Percentiles rank a stretch among this genome's conserved stretches.
These are phyloP conservation scores for Leptobrachium leishanense DNA, from an alignment of 2,113 vertebrate species.

Conservation along the genomic window DNA sequence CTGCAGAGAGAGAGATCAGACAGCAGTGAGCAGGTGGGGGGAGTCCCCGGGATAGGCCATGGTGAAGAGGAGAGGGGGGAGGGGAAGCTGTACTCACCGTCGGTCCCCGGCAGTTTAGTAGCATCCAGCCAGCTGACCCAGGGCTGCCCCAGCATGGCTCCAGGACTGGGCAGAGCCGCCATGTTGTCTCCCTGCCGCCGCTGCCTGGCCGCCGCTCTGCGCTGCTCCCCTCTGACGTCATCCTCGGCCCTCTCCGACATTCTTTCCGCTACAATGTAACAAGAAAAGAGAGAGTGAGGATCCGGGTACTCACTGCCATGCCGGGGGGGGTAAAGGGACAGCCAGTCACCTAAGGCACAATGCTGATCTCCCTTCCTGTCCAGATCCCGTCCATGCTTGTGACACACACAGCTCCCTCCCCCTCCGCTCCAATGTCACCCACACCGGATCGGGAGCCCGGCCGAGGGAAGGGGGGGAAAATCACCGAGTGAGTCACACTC, in stretches of 20 bases:
- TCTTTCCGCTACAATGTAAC: slow-evolving; percentile 97
- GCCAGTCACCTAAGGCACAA: not conserved
- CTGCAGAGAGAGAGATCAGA: slow-evolving; percentile 79
- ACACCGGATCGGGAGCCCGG: slow-evolving; percentile 7
- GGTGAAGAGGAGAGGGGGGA: not conserved
- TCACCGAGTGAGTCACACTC: too few relatives aligned
- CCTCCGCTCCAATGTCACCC: not conserved
- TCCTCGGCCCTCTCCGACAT: slow-evolving; percentile 97
- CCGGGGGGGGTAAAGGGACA: not conserved
- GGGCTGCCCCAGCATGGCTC: slow-evolving; percentile 92
- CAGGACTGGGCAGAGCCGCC: slow-evolving; percentile 88
- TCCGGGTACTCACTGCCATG: slow-evolving; percentile 29
- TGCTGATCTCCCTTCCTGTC: not conserved
- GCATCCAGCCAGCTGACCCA: slow-evolving; percentile 95
- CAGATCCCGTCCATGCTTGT: not conserved
- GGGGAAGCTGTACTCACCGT: slow-evolving; percentile 77
- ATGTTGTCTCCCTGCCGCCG: slow-evolving; percentile 74
- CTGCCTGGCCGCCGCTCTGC: slow-evolving; percentile 84
- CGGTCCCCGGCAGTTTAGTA: slow-evolving; percentile 88
- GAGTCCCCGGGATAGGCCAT: not conserved
- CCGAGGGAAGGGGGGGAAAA: not conserved
- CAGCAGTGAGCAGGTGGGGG: slow-evolving; percentile 51
- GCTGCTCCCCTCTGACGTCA: slow-evolving; percentile 96
- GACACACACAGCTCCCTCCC: not conserved
- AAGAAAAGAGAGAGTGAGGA: slow-evolving; percentile 62